Evolutionary conservation across 2,888 invertebrate genomes (phyloP).

Genomic region (Drosophila picticornis): DNA sequence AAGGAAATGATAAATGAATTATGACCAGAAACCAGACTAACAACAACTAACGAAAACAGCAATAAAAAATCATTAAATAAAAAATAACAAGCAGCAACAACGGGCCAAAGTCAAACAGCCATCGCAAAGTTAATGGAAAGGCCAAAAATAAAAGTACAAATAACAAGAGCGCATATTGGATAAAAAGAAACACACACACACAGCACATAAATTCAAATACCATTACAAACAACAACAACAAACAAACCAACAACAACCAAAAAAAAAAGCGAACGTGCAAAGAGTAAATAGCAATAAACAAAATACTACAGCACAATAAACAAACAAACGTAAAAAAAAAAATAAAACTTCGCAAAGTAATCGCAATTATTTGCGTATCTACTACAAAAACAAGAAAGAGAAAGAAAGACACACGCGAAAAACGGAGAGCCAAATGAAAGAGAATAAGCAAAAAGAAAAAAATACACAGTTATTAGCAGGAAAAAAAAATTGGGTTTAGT

Average conservation of each 20-base stretch:
- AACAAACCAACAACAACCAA: conserved; percentile 17
- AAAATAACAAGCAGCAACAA: conserved; percentile 11
- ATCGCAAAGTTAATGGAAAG: conserved; percentile 40
- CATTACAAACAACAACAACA: conserved; percentile 38
- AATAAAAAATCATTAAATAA: not conserved
- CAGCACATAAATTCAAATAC: conserved; percentile 47
- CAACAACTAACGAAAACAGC: conserved; percentile 22
- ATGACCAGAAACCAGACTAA: conserved; percentile 47
- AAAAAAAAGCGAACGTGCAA: conserved; percentile 7
- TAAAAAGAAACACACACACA: not conserved
- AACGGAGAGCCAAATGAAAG: conserved; percentile 13
- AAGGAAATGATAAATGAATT: conserved; percentile 54
- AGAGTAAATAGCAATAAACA: conserved; percentile 32
- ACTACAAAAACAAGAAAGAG: not conserved
- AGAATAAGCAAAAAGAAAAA: not conserved
- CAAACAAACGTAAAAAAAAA: not conserved
- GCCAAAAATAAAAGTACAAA: conserved; percentile 1
- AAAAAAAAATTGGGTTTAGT: conserved; percentile 12
- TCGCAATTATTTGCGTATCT: conserved; percentile 29
- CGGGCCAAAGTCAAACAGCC: conserved; percentile 47
- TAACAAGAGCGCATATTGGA: not conserved
- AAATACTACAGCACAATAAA: conserved; percentile 5
- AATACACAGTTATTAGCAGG: conserved; percentile 6
- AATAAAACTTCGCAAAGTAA: conserved; percentile 17
- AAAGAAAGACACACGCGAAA: not conserved